Evolutionary conservation across 2,113 vertebrate genomes (phyloP).

Genomic region (Mus spicilegus): DNA sequence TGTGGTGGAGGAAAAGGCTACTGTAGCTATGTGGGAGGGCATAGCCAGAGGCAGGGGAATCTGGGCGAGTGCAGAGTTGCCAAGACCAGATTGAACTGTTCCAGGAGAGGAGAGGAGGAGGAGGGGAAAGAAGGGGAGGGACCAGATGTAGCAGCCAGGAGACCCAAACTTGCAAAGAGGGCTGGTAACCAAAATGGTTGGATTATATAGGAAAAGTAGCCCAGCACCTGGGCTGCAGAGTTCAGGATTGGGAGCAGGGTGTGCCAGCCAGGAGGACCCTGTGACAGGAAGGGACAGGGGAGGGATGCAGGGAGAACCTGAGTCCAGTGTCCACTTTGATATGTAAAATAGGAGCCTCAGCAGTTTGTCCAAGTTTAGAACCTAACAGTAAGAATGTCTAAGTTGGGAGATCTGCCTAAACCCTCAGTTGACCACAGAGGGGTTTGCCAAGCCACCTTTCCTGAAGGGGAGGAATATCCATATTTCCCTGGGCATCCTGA

Average conservation of each 20-base stretch:
- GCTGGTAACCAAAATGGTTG: background rate
- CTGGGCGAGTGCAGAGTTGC: background rate
- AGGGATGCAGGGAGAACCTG: background rate
- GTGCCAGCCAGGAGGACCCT: background rate
- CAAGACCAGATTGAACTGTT: too few relatives aligned
- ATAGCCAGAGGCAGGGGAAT: background rate
- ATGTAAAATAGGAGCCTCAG: background rate
- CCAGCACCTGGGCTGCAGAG: background rate
- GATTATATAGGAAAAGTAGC: background rate
- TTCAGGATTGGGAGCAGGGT: background rate
- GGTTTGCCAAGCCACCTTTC: too few relatives aligned
- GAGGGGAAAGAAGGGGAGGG: background rate
- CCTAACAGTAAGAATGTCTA: background rate
- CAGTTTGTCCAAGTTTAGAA: background rate
- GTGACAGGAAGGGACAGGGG: background rate
- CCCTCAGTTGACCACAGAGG: background rate
- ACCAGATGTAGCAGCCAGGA: background rate
- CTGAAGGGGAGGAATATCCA: too few relatives aligned
- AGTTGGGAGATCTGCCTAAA: background rate
- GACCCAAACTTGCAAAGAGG: background rate
- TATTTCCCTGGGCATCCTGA: background rate
- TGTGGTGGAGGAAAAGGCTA: background rate
- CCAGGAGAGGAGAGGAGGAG: background rate
- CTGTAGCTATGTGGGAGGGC: background rate
- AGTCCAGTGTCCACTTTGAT: background rate